These are phyloP conservation scores for Melanchra persicariae DNA, from an alignment of 2,888 invertebrate species.

Conservation along the genomic window DNA sequence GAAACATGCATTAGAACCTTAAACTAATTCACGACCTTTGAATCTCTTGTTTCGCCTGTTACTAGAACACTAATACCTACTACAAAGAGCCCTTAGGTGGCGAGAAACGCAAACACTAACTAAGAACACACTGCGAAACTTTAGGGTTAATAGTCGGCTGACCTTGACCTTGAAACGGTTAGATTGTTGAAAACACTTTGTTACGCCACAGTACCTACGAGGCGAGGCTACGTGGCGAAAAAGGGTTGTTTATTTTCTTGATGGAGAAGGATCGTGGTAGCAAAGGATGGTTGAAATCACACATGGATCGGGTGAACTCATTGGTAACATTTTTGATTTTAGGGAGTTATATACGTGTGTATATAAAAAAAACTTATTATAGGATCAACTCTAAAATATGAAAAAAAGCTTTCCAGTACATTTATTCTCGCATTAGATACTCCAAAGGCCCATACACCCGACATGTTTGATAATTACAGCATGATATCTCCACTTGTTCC, in stretches of 20 bases:
- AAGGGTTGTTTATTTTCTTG: conserved; percentile 4
- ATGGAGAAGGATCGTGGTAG: neutral
- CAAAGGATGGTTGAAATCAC: neutral
- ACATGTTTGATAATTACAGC: too few relatives aligned
- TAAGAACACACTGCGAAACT: conserved; percentile 26
- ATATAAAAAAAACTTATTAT: too few relatives aligned
- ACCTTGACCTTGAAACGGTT: conserved; percentile 18
- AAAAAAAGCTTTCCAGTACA: too few relatives aligned
- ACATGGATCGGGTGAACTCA: too few relatives aligned
- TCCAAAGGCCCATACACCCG: too few relatives aligned
- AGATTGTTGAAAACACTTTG: conserved; percentile 5
- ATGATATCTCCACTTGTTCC: too few relatives aligned
- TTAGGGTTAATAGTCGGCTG: conserved; percentile 30
- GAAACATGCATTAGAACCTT: neutral
- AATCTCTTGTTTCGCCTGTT: neutral
- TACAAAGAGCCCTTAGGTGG: conserved; percentile 4
- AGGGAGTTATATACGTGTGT: too few relatives aligned
- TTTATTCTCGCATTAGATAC: too few relatives aligned
- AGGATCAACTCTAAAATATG: too few relatives aligned
- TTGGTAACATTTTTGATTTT: too few relatives aligned
- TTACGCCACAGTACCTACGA: neutral
- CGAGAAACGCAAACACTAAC: conserved; percentile 16
- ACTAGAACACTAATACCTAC: neutral
- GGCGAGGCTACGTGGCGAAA: too few relatives aligned
- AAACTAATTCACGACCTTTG: neutral